These are phyloP conservation scores for Drosophila anomelani DNA, from an alignment of 2,888 invertebrate species.

Conservation along the genomic window DNA sequence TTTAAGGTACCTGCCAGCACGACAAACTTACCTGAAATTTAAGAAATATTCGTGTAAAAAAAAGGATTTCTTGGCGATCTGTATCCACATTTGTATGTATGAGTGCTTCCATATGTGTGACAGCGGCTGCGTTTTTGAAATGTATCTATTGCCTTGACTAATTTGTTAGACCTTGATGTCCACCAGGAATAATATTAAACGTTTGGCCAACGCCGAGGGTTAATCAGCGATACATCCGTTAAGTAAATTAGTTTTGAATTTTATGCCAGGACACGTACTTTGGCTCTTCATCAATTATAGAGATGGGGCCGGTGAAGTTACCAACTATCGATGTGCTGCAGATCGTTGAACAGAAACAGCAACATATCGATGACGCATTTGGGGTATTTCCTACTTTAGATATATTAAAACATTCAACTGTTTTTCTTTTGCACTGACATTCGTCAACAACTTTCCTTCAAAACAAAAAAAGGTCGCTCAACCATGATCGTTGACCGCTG, in stretches of 20 bases:
- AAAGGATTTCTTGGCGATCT: neutral
- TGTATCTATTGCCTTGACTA: neutral
- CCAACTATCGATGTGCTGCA: neutral
- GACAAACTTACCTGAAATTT: neutral
- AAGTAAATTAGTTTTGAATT: neutral
- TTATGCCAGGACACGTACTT: neutral
- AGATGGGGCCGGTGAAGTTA: neutral
- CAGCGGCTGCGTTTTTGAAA: neutral
- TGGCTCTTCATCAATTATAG: neutral
- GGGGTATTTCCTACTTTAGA: too few species aligned
- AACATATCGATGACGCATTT: neutral
- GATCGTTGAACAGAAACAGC: neutral
- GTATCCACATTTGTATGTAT: neutral
- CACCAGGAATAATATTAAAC: neutral
- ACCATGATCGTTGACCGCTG: too few species aligned
- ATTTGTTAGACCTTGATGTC: neutral
- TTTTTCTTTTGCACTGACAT: too few species aligned
- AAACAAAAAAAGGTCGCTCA: too few species aligned
- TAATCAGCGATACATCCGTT: neutral
- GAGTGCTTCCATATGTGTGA: neutral
- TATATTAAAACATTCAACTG: too few species aligned
- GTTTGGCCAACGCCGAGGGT: neutral
- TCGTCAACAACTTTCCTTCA: too few species aligned
- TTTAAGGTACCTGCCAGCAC: neutral
- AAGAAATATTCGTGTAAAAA: neutral